Evolutionary conservation across 2,888 invertebrate species (phyloP).

Genomic region (Leucozona laternaria): DNA sequence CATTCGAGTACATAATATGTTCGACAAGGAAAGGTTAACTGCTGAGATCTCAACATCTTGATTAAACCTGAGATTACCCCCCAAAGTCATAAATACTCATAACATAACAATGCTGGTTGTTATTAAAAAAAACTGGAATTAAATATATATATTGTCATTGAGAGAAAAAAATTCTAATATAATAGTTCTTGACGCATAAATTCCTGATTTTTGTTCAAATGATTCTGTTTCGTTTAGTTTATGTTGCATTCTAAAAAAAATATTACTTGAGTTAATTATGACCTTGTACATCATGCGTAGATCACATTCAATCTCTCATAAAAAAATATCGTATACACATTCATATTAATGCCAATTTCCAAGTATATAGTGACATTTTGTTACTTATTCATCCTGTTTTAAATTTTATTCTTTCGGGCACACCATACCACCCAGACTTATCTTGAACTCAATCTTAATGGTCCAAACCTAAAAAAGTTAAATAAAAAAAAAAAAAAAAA

Average conservation of each 20-base stretch:
- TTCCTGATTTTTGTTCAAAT: not conserved
- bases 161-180: not conserved
- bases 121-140: not conserved
- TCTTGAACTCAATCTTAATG: slow-evolving; percentile 69
- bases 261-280: not conserved
- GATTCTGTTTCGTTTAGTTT: not conserved
- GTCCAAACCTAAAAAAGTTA: slow-evolving; percentile 36
- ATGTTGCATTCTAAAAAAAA: not conserved
- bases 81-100: not conserved
- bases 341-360: slow-evolving; percentile 67
- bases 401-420: slow-evolving; percentile 37
- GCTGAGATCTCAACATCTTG: not conserved
- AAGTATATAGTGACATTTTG: slow-evolving; percentile 64
- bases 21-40: not conserved
- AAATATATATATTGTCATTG: not conserved
- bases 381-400: slow-evolving; percentile 29
- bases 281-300: not conserved
- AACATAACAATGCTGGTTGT: not conserved
- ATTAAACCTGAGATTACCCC: not conserved
- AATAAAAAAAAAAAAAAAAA: slow-evolving; percentile 16
- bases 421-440: slow-evolving; percentile 72
- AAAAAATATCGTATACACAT: slow-evolving; percentile 12
- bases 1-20: not conserved
- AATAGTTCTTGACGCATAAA: not conserved
- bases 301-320: not conserved